Evolutionary conservation across 2,113 vertebrate species (phyloP), one percentile per base, ranked within the genome.

Genomic region (Xiphias gladius): DNA sequence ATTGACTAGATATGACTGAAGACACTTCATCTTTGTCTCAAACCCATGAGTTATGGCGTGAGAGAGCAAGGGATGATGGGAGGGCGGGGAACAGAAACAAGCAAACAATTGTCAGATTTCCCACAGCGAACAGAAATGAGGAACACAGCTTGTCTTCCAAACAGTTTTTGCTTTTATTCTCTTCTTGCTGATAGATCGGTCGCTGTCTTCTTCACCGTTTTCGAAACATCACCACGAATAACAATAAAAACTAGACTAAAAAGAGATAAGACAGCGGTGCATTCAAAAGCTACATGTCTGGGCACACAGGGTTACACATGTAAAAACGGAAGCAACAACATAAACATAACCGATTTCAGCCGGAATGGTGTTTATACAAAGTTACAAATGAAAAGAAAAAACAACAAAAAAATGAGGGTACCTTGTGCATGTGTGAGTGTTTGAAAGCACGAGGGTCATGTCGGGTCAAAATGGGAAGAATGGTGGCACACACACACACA

Each of bases 121-220:
- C 2, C 2, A 19, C 50, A 13, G 54, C 0, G 24, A 80, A 83
- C 55, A 84, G 48, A 79, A 9, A 78, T 1, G 19, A 79, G 55
- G 55, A 39, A 59, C 55, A 65, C 72, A 54, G 41, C 0, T 54
- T 7, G 9, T 79, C 54, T 80, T 86, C 76, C 24, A 69, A 84
- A 59, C 85, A 87, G 64, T 67, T 64, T 92, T 84, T 84, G 69
- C 74, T 70, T 62, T 89, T 88, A 88, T 88, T 89, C 55, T 37
- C 65, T 65, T 68, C 46, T 9, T 39, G 22, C 68, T n/a, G 58
- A 81, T 0, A 10, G 12, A 76, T 79, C 50, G 81, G 81, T 70
- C 83, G 48, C 30, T 39, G 28, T 41, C 52, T 24, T 73, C 24
- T 86, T 85, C 84, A 90, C 89, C 90, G 87, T 76, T 89, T 59